Evolutionary conservation across 2,113 vertebrate genomes (phyloP), one percentile per base, ranked within the genome.

Genomic region (Antennarius striatus): DNA sequence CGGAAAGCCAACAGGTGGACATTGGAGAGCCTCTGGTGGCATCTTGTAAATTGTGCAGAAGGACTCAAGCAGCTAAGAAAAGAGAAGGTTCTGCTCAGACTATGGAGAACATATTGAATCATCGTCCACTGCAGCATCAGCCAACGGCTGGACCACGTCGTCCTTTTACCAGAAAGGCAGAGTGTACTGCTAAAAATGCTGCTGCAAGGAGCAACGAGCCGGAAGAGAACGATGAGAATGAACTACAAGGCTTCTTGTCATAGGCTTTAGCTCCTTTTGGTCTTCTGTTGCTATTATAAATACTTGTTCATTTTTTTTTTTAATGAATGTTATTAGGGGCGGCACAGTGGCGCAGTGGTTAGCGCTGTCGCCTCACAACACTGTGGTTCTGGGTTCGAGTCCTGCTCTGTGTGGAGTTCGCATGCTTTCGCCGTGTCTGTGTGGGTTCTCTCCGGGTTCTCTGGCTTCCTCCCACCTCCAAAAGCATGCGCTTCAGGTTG

Each of bases 201-300:
- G 86, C 83, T 5, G 29, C 57, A 55, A 78, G 75, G 6, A 75
- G 80, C 87, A 95, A 93, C 0, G 83, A 95, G 78, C 95, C 95
- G 0, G 94, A 95, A 74, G 95, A 96, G 69, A 95, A 95, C 0
- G 95, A 96, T 0, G 95, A 96, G 83, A 92, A 78, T 0, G 92
- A 95, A 59, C 71, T 88, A 22, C 54, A 73, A 0, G 51, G 89
- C 48, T 87, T 86, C 2, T 5, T 60, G 10, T 28, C 5, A 42
- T 49, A 56, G 36, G 63, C 15, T 36, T 75, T 63, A 65, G 39
- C 15, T 36, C 14, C 15, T 56, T 60, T 10, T 63, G 40, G 16
- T 36, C 32, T 36, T 36, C 32, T 53, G 12, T 16, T 43, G 11
- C 49, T 52, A 11, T 47, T 84, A 67, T 77, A 69, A 64, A 81